phyloP scores from a whole-genome alignment of 2,797 vertebrate species.

The Coendou prehensilis region DNA sequence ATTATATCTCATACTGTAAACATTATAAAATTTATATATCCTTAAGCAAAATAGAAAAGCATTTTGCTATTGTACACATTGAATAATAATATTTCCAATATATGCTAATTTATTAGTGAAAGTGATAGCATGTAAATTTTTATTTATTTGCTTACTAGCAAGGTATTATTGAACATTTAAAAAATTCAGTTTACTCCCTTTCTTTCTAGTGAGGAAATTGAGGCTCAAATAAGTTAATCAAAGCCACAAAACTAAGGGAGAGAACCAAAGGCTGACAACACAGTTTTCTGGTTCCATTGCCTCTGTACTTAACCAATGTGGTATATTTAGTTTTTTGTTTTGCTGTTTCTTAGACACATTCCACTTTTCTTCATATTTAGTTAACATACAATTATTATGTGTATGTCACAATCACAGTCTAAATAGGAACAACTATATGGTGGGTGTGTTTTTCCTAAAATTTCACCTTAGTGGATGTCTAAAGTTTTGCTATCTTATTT shows the following conservation, averaged over 20 bases:
- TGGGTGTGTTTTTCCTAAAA: background rate
- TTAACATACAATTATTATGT: background rate
- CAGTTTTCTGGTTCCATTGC: background rate
- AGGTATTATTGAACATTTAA: constrained; percentile 11
- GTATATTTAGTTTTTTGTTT: background rate
- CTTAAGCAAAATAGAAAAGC: constrained; percentile 22
- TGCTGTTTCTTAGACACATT: background rate
- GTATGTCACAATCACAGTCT: background rate
- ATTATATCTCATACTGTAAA: background rate
- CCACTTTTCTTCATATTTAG: background rate
- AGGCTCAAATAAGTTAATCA: background rate
- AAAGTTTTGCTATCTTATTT: background rate
- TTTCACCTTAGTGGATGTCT: background rate
- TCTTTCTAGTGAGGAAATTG: background rate
- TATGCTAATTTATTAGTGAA: background rate
- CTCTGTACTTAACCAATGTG: background rate
- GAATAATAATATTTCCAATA: background rate
- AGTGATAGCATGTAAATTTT: background rate
- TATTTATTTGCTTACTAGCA: background rate
- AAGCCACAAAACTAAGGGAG: background rate
- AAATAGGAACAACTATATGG: background rate
- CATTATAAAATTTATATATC: background rate
- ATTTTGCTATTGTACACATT: background rate
- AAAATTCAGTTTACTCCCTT: background rate
- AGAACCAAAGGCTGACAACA: background rate